Base-by-base conservation (phyloP, 35 echinoderm and acorn worm species). In the Holothuria glaberrima region DNA sequence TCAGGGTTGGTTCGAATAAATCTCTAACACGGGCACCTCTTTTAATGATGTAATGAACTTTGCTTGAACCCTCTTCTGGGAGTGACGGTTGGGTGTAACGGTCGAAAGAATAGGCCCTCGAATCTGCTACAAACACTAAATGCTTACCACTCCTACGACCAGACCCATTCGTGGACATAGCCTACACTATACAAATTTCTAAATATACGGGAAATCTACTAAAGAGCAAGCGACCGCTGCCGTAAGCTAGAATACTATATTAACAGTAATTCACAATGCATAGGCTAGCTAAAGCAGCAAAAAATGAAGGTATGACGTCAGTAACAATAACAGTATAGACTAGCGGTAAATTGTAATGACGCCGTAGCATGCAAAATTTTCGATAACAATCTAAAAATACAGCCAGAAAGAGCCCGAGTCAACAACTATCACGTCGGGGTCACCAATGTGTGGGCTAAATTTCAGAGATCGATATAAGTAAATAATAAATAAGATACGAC, bases 381-480 rank as follows among this genome's bases (percentile, higher is more conserved):
- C 36, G 50, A 54, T 17, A 54, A 54, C 18, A 65, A 6, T 65
- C 62, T 69, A 69, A 41, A 19, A 29, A 69, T 69, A 69, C 66
- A 29, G 25, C 25, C 66, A 2, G 24, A 27, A 69, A 69, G 66
- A 29, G n/a, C 21, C 21, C 12, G 63, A 66, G 63, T 16, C 63
- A 75, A 75, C 13, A 36, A 75, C 71, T 10, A 75, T 75, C 74
- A 78, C 74, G 30, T 38, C 74, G 30, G 74, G 31, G 30, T 78
- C 74, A 78, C 74, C 74, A 78, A 78, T 78, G 13, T 12, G 7
- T 33, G 74, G 1, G 12, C 6, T 25, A 66, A 66, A 25, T n/a
- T n/a, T n/a, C n/a, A n/a, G n/a, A n/a, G n/a, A n/a, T n/a, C n/a
- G n/a, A 41, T 41, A 4, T 41, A 7, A 41, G 36, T 41, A 41